A percentile compares a stretch with the other conserved stretches of the same genome.
phyloP scores from a whole-genome alignment of 2,113 vertebrate genomes.

The Podocnemis expansa region DNA sequence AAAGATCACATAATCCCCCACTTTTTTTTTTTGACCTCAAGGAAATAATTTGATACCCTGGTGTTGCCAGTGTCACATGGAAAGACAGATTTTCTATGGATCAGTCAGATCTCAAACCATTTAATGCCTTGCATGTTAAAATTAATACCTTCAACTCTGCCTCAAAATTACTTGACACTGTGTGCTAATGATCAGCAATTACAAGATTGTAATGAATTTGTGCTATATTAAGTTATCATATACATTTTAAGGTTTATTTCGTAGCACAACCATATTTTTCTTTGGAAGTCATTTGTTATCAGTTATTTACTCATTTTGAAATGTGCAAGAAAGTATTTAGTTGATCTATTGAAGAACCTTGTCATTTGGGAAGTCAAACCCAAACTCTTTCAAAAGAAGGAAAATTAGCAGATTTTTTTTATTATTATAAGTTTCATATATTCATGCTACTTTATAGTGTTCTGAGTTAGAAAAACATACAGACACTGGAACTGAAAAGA shows the following conservation, averaged over 20 bases:
- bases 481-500: conserved; percentile 62
- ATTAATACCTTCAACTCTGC: not conserved
- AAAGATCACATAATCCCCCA: not conserved
- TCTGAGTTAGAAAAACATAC: conserved; percentile 45
- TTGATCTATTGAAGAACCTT: not conserved
- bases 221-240: not conserved
- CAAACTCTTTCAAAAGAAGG: not conserved
- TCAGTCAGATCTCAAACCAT: not conserved
- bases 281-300: not conserved
- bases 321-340: not conserved
- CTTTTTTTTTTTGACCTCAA: no score
- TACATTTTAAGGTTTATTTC: not conserved
- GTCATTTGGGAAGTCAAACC: conserved; percentile 4
- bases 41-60: not conserved
- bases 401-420: conserved; percentile 36
- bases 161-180: not conserved
- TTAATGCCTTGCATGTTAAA: not conserved
- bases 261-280: not conserved
- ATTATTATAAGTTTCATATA: conserved; percentile 28
- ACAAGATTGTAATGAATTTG: not conserved
- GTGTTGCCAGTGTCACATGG: not conserved
- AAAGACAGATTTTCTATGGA: not conserved
- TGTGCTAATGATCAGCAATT: not conserved
- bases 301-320: not conserved
- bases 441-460: conserved; percentile 19